A percentile compares a stretch with the other conserved stretches of the same genome.
Evolutionary conservation across 2,888 invertebrate species (phyloP).

Genomic region (Fissipunctia ypsillon): DNA sequence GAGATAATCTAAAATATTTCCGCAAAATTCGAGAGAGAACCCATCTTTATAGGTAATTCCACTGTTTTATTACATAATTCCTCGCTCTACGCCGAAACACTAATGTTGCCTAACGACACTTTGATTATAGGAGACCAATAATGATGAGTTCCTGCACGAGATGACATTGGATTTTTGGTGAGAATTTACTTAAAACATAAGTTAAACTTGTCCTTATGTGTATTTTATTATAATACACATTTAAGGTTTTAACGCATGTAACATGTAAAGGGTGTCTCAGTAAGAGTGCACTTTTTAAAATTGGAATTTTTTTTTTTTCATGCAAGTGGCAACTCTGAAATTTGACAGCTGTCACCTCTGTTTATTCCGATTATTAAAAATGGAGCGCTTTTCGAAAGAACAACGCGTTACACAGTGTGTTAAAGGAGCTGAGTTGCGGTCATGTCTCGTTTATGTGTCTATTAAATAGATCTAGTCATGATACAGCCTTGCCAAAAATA

Average conservation of each 20-base stretch:
- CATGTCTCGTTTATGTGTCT: no score
- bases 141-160: conserved; percentile 27
- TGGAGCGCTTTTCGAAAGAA: no score
- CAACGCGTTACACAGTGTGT: no score
- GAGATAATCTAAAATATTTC: background rate
- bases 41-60: conserved; percentile 15
- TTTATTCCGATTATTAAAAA: no score
- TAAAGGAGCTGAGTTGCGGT: no score
- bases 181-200: conserved; percentile 1
- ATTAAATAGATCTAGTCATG: no score
- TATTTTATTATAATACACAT: background rate
- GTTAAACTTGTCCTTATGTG: background rate
- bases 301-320: no score
- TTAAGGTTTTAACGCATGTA: background rate
- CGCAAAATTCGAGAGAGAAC: background rate
- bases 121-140: conserved; percentile 69
- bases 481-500: no score
- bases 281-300: no score
- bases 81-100: conserved; percentile 5
- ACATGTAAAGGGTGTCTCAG: no score
- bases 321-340: no score
- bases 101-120: conserved; percentile 74
- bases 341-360: no score
- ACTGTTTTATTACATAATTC: conserved; percentile 25
- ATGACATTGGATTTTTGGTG: conserved; percentile 46